Percentiles rank a stretch among this genome's conserved stretches.
Conservation (phyloP, 2,113 vertebrate species). For the Nerophis ophidion region DNA sequence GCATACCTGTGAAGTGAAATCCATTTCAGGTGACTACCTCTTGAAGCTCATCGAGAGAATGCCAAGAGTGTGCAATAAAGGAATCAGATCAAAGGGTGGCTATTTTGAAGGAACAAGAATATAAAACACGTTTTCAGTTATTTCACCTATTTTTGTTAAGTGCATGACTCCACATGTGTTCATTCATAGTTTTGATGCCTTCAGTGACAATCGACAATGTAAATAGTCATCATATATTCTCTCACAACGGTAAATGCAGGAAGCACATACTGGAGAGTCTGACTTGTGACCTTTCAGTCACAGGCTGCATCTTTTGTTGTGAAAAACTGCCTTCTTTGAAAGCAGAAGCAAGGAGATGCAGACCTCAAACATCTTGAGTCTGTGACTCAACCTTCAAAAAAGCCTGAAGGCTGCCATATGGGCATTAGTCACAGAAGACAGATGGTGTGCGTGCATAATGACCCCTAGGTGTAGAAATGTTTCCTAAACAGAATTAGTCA, state of each 20-base stretch:
- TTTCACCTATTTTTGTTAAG: too few relatives aligned
- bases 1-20: too few relatives aligned
- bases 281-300: too few relatives aligned
- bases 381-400: conserved; percentile 41
- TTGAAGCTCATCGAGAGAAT: too few relatives aligned
- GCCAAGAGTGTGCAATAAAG: too few relatives aligned
- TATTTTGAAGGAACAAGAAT: too few relatives aligned
- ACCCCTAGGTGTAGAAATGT: conserved; percentile 35
- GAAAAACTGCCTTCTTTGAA: conserved; percentile 6
- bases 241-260: background rate
- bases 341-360: conserved; percentile 2
- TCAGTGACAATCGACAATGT: too few relatives aligned
- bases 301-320: background rate
- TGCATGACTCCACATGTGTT: too few relatives aligned
- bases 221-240: background rate
- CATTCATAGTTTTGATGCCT: too few relatives aligned
- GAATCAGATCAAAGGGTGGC: too few relatives aligned
- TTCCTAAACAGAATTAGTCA: conserved; percentile 40
- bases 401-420: conserved; percentile 32
- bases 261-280: background rate
- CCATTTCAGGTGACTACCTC: too few relatives aligned
- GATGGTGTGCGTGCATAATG: conserved; percentile 22
- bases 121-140: too few relatives aligned
- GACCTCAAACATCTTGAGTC: background rate
- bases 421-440: conserved; percentile 32